Evolutionary conservation across 2,888 invertebrate species (phyloP), one percentile per base, ranked within the genome.

Genomic region (Blastobasis lacticolella): DNA sequence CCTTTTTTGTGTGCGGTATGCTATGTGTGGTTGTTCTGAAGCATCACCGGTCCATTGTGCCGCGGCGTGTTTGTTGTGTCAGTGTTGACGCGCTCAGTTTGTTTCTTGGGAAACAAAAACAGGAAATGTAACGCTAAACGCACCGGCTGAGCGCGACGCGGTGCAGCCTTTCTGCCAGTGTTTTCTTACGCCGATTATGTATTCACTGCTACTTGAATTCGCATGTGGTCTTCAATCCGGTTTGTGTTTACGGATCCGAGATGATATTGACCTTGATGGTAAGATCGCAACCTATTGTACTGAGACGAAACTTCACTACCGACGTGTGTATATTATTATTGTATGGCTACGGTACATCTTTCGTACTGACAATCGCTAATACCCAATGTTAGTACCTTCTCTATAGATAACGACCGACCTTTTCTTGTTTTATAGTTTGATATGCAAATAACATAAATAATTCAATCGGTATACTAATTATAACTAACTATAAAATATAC

Each of bases 201-300:
- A 73, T 71, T 71, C 70, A 69, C 48, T 49, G 46, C 42, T 71
- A 68, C 71, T 73, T 75, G 70, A 73, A 75, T 78, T 78, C 68
- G 65, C 73, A 70, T 73, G 77, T 71, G 73, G 70, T 77, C 72
- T 67, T 61, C 62, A 75, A 75, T 75, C 81, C 80, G 79, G 80
- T 80, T 83, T 80, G 72, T 78, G 78, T 79, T 81, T 80, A 80
- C 77, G 76, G 68, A 75, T 72, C 61, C 68, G 64, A 69, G 67
- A 68, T 73, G 74, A 67, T 67, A 63, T 55, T 69, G 77, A 75
- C 83, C 84, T 84, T 83, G 80, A 66, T 67, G 81, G 78, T 79
- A 78, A 79, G 49, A 53, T 51, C 44, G 36, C 49, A 54, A 49
- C 48, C 42, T 49, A 49, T 54, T 50, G 48, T 52, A 51, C 42